These are phyloP conservation scores for Microctenopoma steveboyesi DNA, from an alignment of 2,797 vertebrate species.

Conservation along the genomic window DNA sequence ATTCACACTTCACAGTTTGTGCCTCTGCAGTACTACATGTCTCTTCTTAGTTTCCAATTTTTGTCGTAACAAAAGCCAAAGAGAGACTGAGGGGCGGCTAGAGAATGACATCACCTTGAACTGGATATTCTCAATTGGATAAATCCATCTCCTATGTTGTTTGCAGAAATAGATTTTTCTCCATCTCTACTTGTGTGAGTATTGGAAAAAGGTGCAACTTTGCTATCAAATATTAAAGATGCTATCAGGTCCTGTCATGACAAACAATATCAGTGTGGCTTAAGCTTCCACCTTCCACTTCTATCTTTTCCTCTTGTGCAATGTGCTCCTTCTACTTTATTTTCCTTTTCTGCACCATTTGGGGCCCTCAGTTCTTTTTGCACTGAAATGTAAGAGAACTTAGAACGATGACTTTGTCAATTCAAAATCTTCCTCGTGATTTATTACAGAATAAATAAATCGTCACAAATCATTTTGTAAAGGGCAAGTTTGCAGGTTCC, in stretches of 20 bases:
- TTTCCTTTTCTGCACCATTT: neutral
- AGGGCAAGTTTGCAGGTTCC: no score
- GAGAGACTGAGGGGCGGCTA: constrained; percentile 16
- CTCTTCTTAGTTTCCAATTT: constrained; percentile 13
- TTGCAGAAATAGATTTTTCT: constrained; percentile 62
- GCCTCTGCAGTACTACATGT: constrained; percentile 7
- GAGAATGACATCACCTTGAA: constrained; percentile 58
- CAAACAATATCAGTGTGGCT: constrained; percentile 52
- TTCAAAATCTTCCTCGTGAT: neutral
- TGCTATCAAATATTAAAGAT: constrained; percentile 79
- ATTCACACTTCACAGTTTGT: constrained; percentile 54
- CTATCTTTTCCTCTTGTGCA: constrained; percentile 1
- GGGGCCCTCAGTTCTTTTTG: neutral
- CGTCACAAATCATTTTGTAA: no score
- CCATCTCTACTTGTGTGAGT: constrained; percentile 30
- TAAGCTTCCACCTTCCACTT: constrained; percentile 16
- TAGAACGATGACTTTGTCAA: neutral
- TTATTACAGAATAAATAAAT: no score
- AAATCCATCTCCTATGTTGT: constrained; percentile 46
- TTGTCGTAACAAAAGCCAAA: constrained; percentile 43
- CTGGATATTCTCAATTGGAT: constrained; percentile 42
- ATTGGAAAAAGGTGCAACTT: constrained; percentile 54
- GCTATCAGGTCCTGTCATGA: constrained; percentile 60
- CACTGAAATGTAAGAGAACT: neutral
- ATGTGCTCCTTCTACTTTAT: neutral